Evolutionary conservation across 2,113 vertebrate species (phyloP), one percentile per base, ranked within the genome.

Genomic region (Gymnarchus niloticus): DNA sequence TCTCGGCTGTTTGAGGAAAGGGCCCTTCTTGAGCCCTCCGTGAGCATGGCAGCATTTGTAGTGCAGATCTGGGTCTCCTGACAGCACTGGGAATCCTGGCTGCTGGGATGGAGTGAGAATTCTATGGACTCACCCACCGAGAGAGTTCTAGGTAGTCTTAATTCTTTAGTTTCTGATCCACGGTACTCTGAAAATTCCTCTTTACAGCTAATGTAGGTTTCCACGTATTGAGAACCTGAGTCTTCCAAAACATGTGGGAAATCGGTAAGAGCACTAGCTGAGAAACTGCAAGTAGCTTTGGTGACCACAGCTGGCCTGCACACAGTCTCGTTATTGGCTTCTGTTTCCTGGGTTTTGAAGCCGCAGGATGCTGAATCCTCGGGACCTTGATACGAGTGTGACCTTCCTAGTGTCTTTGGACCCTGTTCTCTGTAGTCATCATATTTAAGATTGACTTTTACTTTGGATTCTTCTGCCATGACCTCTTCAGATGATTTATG

Each of bases 1-100:
- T 95, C 94, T 5, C 94, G 91, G 84, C 93, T 89, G 17, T 88
- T 88, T 0, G 91, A 94, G 46, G 93, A 92, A 41, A 89, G 69
- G 23, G 90, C 51, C 17, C 87, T 84, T 83, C 78, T 83, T 5
- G 1, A 28, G 25, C 44, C 84, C 8, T 59, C 41, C 6, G 49
- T 87, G 80, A 8, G 33, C 51, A 17, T 65, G 3, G 6, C 23
- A 44, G 65, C 37, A 49, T 19, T 3, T 21, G 61, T 56, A 25
- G 48, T 28, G 56, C 10, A 28, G 14, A 80, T 51, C 54, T 87
- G 41, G 14, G 56, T 56, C 86, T 82, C 2, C 28, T 12, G 12
- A 52, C 86, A 25, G 59, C 33, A 46, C 59, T 3, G 9, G 12
- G 3, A 78, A 87, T 69, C 41, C 12, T 85, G 65, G 25, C 56